Conservation (phyloP, 2,888 invertebrate genomes). For the Dryocosmus kuriphilus region DNA sequence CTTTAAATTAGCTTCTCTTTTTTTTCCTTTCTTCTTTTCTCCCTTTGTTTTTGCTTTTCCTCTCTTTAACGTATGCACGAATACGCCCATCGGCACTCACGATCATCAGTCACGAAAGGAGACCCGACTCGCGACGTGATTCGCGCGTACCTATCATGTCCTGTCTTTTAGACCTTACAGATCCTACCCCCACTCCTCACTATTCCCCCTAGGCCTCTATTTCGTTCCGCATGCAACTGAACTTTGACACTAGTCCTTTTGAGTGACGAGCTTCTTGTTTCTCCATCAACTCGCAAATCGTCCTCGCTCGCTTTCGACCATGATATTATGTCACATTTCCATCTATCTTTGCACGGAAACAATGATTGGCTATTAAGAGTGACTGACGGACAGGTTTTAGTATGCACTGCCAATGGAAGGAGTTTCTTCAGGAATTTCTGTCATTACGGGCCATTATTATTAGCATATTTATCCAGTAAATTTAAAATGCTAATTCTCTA, state of each 20-base stretch:
- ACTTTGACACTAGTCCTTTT: conserved; percentile 63
- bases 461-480: too few species aligned
- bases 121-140: conserved; percentile 69
- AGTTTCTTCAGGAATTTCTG: not conserved
- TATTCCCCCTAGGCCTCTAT: conserved; percentile 46
- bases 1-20: conserved; percentile 51
- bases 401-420: not conserved
- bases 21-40: conserved; percentile 51
- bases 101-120: conserved; percentile 71
- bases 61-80: conserved; percentile 64
- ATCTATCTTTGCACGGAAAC: conserved; percentile 30
- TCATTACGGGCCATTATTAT: not conserved
- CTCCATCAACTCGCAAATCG: conserved; percentile 14
- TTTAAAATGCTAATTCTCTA: too few species aligned
- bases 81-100: conserved; percentile 72
- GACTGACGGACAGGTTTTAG: conserved; percentile 29
- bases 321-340: conserved; percentile 34
- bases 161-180: conserved; percentile 12
- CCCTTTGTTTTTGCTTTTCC: conserved; percentile 46
- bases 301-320: conserved; percentile 22
- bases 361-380: conserved; percentile 20
- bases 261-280: conserved; percentile 48
- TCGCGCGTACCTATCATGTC: conserved; percentile 66
- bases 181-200: not conserved
- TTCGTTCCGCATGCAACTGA: conserved; percentile 66